These are phyloP conservation scores for Eucidaris tribuloides DNA, from an alignment of 35 echinoderm and acorn worm species.

Conservation along the genomic window DNA sequence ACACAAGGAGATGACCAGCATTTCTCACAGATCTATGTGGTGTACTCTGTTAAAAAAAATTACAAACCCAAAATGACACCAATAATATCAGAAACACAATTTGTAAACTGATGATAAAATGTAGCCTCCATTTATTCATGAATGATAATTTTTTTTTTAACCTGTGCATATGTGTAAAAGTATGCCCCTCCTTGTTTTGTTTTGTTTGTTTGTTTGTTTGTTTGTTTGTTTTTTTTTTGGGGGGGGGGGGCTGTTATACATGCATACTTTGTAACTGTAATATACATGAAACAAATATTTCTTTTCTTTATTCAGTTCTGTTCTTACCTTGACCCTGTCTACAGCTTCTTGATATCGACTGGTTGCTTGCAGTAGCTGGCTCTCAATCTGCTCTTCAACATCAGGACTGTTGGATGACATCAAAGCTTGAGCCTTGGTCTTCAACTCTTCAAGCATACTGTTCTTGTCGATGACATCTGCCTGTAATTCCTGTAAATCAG, in stretches of 20 bases:
- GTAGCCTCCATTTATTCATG: background rate
- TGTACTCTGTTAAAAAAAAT: no score
- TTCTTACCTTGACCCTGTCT: conserved; percentile 29
- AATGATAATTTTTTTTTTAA: background rate
- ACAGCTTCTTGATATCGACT: background rate
- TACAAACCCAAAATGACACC: no score
- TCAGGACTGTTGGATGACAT: conserved; percentile 16
- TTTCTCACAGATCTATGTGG: no score
- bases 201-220: no score
- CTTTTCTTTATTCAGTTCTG: background rate
- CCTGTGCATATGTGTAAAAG: background rate
- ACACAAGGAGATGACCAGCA: no score
- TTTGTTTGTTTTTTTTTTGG: no score
- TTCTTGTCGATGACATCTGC: background rate
- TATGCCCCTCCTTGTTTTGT: background rate
- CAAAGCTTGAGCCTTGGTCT: background rate
- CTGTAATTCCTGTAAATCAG: background rate
- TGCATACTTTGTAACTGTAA: background rate
- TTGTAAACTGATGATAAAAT: background rate
- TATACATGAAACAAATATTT: background rate
- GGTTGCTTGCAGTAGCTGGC: background rate
- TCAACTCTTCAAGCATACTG: background rate
- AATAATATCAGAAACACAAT: no score
- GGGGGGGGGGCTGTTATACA: background rate
- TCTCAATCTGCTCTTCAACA: conserved; percentile 22